These are phyloP conservation scores for Hirudo medicinalis DNA, from an alignment of 1,140 invertebrate genomes.

Conservation along the genomic window DNA sequence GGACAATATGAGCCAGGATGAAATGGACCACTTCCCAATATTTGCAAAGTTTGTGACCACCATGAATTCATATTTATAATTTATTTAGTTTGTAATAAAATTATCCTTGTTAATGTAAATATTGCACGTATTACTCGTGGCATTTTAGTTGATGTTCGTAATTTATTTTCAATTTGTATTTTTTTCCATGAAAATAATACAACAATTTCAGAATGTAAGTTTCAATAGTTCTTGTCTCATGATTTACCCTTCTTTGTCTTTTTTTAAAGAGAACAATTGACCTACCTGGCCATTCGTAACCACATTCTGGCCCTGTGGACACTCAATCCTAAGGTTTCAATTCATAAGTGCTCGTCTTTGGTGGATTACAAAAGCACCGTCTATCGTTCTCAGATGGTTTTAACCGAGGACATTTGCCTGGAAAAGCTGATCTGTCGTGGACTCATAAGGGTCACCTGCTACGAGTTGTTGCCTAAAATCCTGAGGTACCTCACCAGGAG, in stretches of 20 bases:
- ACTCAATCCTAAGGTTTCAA: conserved; percentile 39
- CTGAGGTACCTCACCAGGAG: conserved; percentile 38
- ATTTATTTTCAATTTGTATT: too few relatives aligned
- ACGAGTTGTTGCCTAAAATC: conserved; percentile 34
- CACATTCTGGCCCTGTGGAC: conserved; percentile 42
- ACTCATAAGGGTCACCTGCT: conserved; percentile 37
- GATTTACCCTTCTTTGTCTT: not conserved
- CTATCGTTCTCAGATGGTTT: conserved; percentile 36
- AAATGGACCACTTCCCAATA: conserved; percentile 37
- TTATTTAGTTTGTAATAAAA: not conserved
- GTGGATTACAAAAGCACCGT: not conserved
- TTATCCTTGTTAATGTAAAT: not conserved
- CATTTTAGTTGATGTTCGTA: not conserved
- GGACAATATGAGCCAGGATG: conserved; percentile 40
- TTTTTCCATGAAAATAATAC: too few relatives aligned
- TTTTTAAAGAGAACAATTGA: conserved; percentile 30
- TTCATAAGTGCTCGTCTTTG: not conserved
- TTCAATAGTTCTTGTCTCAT: not conserved
- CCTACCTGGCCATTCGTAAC: conserved; percentile 44
- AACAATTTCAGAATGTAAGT: too few relatives aligned
- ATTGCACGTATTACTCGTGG: not conserved
- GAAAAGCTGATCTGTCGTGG: conserved; percentile 41
- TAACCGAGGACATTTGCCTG: conserved; percentile 36
- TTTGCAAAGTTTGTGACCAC: conserved; percentile 25
- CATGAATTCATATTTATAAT: not conserved